These are phyloP conservation scores for Falco rusticolus DNA, from an alignment of 2,797 vertebrate genomes.

Conservation along the genomic window DNA sequence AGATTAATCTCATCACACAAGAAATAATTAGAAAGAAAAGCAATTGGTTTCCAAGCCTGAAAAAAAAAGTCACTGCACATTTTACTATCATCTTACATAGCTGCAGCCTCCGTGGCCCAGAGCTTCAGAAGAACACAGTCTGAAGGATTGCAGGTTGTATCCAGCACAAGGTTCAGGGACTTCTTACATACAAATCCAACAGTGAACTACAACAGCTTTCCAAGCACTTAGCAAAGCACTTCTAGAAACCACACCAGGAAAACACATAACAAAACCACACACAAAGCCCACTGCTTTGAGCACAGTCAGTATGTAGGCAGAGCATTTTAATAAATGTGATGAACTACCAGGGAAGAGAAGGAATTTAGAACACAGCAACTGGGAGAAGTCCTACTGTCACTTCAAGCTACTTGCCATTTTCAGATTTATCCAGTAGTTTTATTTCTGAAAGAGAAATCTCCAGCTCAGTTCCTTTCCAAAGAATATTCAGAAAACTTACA, in stretches of 20 bases:
- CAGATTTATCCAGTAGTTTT: background rate
- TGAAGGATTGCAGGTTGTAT: background rate
- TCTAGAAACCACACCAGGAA: background rate
- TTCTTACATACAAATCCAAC: background rate
- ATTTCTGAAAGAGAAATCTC: background rate
- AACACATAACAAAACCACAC: background rate
- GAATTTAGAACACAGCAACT: background rate
- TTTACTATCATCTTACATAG: background rate
- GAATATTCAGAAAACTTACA: background rate
- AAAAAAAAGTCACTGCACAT: background rate
- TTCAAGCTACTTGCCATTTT: conserved; percentile 12
- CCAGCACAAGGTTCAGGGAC: background rate
- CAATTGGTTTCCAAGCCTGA: background rate
- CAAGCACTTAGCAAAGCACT: background rate
- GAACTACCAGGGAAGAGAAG: background rate
- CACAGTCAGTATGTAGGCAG: background rate
- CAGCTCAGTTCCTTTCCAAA: background rate
- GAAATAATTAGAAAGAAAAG: background rate
- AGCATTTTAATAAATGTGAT: background rate
- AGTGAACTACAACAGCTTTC: background rate
- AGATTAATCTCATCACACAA: background rate
- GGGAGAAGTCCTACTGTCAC: background rate
- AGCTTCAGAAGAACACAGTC: background rate
- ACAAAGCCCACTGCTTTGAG: background rate
- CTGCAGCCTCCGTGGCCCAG: background rate